Evolutionary conservation across 1,140 invertebrate genomes (phyloP), one percentile per base, ranked within the genome.

Genomic region (Scaptomyza pallida): DNA sequence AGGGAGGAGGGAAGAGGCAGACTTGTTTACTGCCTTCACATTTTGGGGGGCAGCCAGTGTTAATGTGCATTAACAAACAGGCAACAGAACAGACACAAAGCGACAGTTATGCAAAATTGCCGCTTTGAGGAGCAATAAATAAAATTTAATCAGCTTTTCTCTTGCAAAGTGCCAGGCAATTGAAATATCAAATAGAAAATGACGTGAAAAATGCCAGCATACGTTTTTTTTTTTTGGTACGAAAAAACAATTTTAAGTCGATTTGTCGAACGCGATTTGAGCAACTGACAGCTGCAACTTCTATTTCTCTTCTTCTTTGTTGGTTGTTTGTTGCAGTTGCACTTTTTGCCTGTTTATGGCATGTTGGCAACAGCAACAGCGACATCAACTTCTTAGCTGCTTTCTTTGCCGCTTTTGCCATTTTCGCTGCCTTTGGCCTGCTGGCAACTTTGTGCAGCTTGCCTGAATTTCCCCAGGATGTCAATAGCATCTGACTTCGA

Each of bases 221-320:
- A 12, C 57, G 55, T 61, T 61, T 61, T 9, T 9, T 30, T 26
- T 26, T 26, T 6, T 62, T 55, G 59, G 48, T 16, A 15, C 63
- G 62, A 60, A 86, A 30, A 86, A 88, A 88, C 82, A 88, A 88
- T 88, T 88, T 86, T 86, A 88, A 88, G 81, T 75, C 65, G 81
- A 86, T 86, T 79, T 72, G 48, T 37, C 69, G 33, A 30, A 40
- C n/a, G 37, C 35, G 35, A 44, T 21, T 48, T 21, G 35, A 59
- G 23, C 13, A 50, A 26, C 16, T 26, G 43, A 19, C 54, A 23
- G 23, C n/a, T 17, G 23, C 23, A 50, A 59, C 45, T 60, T 55
- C 33, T 35, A 0, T n/a, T n/a, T 37, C 33, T 37, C 12, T 37
- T 37, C 33, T 37, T 37, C 33, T 37, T 26, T n/a, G 44, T 40